Conservation (phyloP, 1,140 invertebrate genomes). For the Bombus superbus region DNA sequence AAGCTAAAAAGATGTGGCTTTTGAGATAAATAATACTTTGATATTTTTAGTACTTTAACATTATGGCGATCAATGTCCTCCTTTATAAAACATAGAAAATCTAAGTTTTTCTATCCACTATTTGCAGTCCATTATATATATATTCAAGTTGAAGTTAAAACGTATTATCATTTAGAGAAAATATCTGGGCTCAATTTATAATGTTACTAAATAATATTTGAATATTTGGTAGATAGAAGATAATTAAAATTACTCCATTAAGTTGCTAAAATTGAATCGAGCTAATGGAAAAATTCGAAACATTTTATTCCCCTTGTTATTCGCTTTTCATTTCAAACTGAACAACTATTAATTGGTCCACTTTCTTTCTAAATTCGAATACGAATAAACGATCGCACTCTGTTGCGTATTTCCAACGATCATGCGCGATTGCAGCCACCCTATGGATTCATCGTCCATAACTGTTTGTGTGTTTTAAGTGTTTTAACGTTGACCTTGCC, state of each 20-base stretch:
- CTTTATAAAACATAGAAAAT: no score
- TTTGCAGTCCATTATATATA: no score
- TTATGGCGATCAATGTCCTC: no score
- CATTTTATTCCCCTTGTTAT: background rate
- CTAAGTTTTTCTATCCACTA: no score
- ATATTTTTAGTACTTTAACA: no score
- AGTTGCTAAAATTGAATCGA: background rate
- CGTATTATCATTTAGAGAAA: no score
- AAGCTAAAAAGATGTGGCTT: no score
- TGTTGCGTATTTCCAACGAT: background rate
- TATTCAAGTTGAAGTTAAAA: no score
- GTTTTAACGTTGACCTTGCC: constrained; percentile 58
- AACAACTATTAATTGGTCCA: background rate
- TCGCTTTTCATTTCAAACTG: background rate
- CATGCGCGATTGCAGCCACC: constrained; percentile 12
- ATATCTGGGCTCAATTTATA: no score
- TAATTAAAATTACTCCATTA: background rate
- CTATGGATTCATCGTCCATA: constrained; percentile 17
- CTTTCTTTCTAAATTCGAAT: background rate
- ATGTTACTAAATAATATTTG: background rate
- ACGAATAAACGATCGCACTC: background rate
- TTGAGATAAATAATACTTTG: no score
- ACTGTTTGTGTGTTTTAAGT: constrained; percentile 40
- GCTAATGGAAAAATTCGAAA: background rate
- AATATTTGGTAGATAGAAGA: background rate